Base-by-base conservation (phyloP, 2,113 vertebrate genomes). In the Catagonus wagneri region DNA sequence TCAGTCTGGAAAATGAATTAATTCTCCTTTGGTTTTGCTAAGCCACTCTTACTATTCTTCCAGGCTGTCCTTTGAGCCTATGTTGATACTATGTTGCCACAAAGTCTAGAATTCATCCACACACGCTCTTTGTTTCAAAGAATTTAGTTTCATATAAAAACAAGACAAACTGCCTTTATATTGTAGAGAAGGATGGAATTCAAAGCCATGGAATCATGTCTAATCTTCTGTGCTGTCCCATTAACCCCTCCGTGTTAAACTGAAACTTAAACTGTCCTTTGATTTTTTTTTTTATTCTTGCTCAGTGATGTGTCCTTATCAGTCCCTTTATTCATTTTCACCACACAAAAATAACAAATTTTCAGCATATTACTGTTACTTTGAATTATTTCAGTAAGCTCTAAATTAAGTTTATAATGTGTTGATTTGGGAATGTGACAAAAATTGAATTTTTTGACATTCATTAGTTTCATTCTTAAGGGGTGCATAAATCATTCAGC, bases 401-500 rank as follows among this genome's bases (percentile, higher is more conserved):
- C 20, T 56, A 7, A 32, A 63, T 79, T 83, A 68, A 23, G 27
- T 61, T 44, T 32, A 44, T 52, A 65, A 71, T 81, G 3, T 44
- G 56, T 80, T 56, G 4, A 58, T 69, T 89, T 69, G 69, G 27
- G 16, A 86, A 54, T 84, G 44, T 56, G 52, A 61, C 19, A 56
- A 60, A 81, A 66, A 3, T 76, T 58, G 23, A 61, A 83, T 68
- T 61, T 90, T 68, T 98, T 98, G 15, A 65, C 68, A 79, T 6
- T n/a, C 86, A 89, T 93, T 97, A 96, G 87, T 80, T 71, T 0
- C 83, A 96, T 95, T 97, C 32, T 61, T 56, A 7, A 32, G 68
- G 93, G 91, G 34, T 72, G 14, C 60, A 63, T 80, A 32, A 90
- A 25, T 72, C 12, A 90, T 20, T 72, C 12, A 27, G 16, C 20